Conservation (phyloP, 2,797 vertebrate genomes). For the Artibeus jamaicensis region DNA sequence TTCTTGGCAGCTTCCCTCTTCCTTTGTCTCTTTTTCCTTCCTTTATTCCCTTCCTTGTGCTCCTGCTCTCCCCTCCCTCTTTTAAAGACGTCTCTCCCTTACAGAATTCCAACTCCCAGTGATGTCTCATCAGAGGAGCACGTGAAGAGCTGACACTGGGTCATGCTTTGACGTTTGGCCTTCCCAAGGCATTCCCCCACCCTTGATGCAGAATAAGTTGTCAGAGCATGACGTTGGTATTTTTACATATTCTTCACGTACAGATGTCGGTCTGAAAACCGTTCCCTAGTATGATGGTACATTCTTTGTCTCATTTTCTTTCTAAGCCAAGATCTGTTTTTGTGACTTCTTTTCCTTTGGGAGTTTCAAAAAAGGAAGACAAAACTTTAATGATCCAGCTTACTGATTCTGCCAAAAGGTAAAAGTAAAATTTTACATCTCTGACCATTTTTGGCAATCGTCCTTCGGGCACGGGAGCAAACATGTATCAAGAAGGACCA, state of each 20-base stretch:
- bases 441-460: slow-evolving; percentile 65
- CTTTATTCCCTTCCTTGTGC: slow-evolving; percentile 43
- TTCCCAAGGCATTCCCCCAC: slow-evolving; percentile 79
- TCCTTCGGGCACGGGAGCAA: slow-evolving; percentile 68
- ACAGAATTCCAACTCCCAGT: slow-evolving; percentile 62
- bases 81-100: slow-evolving; percentile 70
- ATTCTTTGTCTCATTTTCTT: slow-evolving; percentile 77
- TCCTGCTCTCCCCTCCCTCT: slow-evolving; percentile 43
- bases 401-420: slow-evolving; percentile 59
- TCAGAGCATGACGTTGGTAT: slow-evolving; percentile 87
- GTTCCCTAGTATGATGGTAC: slow-evolving; percentile 75
- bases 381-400: slow-evolving; percentile 69
- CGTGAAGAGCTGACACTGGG: slow-evolving; percentile 78
- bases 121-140: slow-evolving; percentile 68
- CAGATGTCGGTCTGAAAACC: slow-evolving; percentile 84
- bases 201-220: slow-evolving; percentile 83
- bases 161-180: slow-evolving; percentile 83
- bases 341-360: slow-evolving; percentile 70
- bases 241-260: slow-evolving; percentile 86
- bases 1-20: slow-evolving; percentile 32
- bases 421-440: slow-evolving; percentile 65
- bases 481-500: slow-evolving; percentile 69
- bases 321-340: slow-evolving; percentile 65
- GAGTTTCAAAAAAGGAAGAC: slow-evolving; percentile 53
- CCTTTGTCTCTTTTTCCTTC: slow-evolving; percentile 22